These are phyloP conservation scores for Zophobas atratus DNA, from an alignment of 1,140 invertebrate genomes.

Conservation along the genomic window DNA sequence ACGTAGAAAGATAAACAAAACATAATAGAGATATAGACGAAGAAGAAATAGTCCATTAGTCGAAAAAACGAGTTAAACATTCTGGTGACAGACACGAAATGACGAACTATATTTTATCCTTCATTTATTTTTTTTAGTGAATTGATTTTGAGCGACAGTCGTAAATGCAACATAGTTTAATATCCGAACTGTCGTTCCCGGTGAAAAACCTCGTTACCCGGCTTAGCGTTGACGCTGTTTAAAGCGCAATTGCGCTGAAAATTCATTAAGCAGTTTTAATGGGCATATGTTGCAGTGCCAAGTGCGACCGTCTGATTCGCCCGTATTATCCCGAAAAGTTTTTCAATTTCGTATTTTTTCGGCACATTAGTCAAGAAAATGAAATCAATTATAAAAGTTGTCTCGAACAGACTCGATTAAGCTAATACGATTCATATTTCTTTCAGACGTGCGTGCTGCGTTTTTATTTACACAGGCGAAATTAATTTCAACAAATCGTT, in stretches of 20 bases:
- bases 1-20: too few relatives aligned
- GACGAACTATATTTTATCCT: too few relatives aligned
- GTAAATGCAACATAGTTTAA: too few relatives aligned
- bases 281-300: constrained; percentile 3
- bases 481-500: constrained; percentile 24
- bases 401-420: constrained; percentile 31
- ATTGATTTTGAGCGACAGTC: too few relatives aligned
- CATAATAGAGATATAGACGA: too few relatives aligned
- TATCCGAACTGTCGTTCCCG: too few relatives aligned
- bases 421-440: constrained; percentile 34
- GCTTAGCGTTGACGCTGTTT: too few relatives aligned
- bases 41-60: too few relatives aligned
- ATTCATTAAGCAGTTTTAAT: constrained; percentile 15
- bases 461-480: constrained; percentile 7
- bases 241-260: neutral
- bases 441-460: constrained; percentile 3
- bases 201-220: too few relatives aligned
- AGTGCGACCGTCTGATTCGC: neutral
- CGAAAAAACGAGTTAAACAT: too few relatives aligned
- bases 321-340: constrained; percentile 9
- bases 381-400: constrained; percentile 38
- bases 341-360: constrained; percentile 33
- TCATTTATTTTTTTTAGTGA: too few relatives aligned
- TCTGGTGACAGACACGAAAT: too few relatives aligned
- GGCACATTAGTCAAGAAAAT: constrained; percentile 22